Conservation (phyloP, 2,797 vertebrate species). For the Choloepus didactylus region DNA sequence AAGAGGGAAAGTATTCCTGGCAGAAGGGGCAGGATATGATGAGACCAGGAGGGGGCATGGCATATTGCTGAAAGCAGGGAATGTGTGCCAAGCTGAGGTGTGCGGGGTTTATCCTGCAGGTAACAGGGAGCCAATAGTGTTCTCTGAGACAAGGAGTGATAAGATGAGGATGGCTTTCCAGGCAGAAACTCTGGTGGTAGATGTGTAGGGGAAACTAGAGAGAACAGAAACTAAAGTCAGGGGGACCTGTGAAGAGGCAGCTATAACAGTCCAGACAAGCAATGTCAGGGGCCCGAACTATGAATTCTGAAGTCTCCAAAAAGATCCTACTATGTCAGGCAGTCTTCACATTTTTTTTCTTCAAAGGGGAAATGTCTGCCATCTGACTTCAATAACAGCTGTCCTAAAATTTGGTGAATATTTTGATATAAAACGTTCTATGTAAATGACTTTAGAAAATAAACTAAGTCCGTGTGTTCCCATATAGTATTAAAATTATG, state of each 20-base stretch:
- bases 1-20: background rate
- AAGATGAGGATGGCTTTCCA: background rate
- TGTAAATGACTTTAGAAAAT: constrained; percentile 38
- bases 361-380: background rate
- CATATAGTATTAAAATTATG: constrained; percentile 3
- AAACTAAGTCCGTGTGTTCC: background rate
- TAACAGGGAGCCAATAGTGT: background rate
- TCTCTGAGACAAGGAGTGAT: background rate
- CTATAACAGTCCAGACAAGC: background rate
- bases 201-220: background rate
- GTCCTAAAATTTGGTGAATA: constrained; percentile 35
- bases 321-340: background rate
- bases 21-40: background rate
- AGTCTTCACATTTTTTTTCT: background rate
- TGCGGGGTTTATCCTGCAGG: background rate
- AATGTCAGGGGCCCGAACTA: background rate
- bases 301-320: constrained; percentile 17
- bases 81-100: background rate
- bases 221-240: background rate
- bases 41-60: background rate
- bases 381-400: background rate
- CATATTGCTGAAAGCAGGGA: background rate
- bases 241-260: background rate
- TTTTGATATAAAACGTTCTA: constrained; percentile 38
- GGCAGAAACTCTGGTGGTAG: background rate